Evolutionary conservation across 2,113 vertebrate genomes (phyloP).

Genomic region (Ondatra zibethicus): DNA sequence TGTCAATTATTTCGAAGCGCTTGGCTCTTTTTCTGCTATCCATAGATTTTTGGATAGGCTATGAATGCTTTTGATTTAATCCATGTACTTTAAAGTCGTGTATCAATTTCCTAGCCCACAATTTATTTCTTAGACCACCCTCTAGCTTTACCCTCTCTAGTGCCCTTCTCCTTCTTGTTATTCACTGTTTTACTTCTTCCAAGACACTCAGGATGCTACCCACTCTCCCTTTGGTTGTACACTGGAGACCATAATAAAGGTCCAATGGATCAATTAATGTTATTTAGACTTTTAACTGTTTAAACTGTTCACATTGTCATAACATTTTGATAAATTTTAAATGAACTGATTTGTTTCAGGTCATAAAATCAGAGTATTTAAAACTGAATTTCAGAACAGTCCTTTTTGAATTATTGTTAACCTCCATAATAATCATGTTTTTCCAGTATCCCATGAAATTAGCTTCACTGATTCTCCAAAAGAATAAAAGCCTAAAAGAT

Average conservation of each 20-base stretch:
- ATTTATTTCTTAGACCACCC: background rate
- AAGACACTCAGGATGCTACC: background rate
- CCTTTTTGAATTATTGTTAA: constrained; percentile 10
- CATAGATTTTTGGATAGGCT: background rate
- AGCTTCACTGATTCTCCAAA: background rate
- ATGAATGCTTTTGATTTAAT: constrained; percentile 42
- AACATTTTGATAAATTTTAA: constrained; percentile 23
- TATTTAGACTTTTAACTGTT: constrained; percentile 42
- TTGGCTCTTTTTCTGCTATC: constrained; percentile 36
- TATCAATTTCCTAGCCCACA: fast-evolving
- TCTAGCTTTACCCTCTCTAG: background rate
- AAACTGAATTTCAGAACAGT: background rate
- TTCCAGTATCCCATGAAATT: background rate
- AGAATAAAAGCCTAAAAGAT: background rate
- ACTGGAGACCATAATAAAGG: background rate
- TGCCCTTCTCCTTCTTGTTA: background rate
- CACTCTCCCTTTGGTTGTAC: background rate
- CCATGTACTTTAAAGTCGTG: constrained; percentile 19
- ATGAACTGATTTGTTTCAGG: constrained; percentile 41
- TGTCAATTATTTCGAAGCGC: constrained; percentile 57
- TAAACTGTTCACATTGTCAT: background rate
- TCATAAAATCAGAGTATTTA: constrained; percentile 68
- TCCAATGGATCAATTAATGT: background rate
- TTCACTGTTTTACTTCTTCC: background rate
- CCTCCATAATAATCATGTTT: constrained; percentile 46